Conservation (phyloP, 1,140 invertebrate genomes). For the Galendromus occidentalis region DNA sequence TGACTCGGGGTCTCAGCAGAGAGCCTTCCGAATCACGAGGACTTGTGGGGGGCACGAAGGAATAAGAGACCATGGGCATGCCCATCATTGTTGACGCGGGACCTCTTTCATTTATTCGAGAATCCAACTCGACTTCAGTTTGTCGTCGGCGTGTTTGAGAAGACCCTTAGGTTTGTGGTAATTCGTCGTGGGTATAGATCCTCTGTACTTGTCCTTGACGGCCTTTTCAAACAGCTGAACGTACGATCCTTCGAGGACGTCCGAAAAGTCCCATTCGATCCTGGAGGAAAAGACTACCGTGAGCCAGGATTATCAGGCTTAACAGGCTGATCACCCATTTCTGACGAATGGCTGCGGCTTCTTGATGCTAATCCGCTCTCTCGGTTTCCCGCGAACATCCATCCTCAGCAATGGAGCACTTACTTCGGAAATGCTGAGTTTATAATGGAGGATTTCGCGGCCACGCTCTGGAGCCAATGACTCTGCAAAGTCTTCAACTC, state of each 20-base stretch:
- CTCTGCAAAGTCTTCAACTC: constrained; percentile 40
- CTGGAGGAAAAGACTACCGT: too few species aligned
- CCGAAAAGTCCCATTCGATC: neutral
- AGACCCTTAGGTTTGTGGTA: constrained; percentile 4
- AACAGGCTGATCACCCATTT: too few species aligned
- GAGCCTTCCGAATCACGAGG: too few species aligned
- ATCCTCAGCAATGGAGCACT: neutral
- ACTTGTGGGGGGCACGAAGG: too few species aligned
- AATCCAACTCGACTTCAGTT: neutral
- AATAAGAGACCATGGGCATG: too few species aligned
- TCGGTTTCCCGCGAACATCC: neutral
- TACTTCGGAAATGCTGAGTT: neutral
- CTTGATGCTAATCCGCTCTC: neutral
- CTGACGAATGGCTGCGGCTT: too few species aligned
- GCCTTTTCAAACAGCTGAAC: neutral
- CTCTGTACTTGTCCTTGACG: neutral
- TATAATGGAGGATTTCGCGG: neutral
- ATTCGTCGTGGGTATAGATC: neutral
- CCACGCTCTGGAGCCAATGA: neutral
- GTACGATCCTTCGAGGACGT: neutral
- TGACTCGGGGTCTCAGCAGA: too few species aligned
- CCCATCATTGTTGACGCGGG: neutral
- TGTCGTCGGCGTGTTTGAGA: neutral
- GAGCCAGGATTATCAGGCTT: too few species aligned
- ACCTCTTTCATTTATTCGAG: neutral